Percentiles rank a stretch among this genome's conserved stretches.
These are phyloP conservation scores for Todiramphus chloris DNA, from an alignment of 2,113 vertebrate species.

Conservation along the genomic window DNA sequence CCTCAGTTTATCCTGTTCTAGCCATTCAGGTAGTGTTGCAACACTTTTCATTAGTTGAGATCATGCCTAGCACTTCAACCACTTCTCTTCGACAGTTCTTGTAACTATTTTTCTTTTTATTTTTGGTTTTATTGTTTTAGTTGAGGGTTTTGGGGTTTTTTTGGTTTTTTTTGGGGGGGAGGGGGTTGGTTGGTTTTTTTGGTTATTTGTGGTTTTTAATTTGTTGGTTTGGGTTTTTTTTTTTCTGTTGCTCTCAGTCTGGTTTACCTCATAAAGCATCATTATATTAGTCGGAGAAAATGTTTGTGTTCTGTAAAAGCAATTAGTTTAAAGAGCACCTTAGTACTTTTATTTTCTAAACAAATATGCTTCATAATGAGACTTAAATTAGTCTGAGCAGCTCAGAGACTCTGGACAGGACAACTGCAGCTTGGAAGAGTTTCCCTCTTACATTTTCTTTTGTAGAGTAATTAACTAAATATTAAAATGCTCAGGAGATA, in stretches of 20 bases:
- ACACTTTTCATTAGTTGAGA: neutral
- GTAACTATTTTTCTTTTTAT: neutral
- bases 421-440: neutral
- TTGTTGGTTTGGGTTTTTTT: neutral
- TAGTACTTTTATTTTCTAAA: conserved; percentile 2
- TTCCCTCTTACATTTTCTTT: neutral
- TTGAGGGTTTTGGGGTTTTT: too few species aligned
- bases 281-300: neutral
- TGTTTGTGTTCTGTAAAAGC: neutral
- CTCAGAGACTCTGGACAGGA: neutral
- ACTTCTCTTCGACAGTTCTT: neutral
- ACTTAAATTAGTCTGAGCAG: neutral
- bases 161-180: too few species aligned
- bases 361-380: neutral
- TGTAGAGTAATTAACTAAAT: neutral
- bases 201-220: too few species aligned
- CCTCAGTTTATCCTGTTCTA: neutral
- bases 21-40: neutral
- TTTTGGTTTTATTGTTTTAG: too few species aligned
- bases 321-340: neutral
- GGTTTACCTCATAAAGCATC: neutral
- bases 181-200: too few species aligned
- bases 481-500: neutral
- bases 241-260: neutral
- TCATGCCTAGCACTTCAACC: neutral